A percentile compares a stretch with the other conserved stretches of the same genome.
phyloP scores from a whole-genome alignment of 2,888 invertebrate species.

The Lithodes maja region DNA sequence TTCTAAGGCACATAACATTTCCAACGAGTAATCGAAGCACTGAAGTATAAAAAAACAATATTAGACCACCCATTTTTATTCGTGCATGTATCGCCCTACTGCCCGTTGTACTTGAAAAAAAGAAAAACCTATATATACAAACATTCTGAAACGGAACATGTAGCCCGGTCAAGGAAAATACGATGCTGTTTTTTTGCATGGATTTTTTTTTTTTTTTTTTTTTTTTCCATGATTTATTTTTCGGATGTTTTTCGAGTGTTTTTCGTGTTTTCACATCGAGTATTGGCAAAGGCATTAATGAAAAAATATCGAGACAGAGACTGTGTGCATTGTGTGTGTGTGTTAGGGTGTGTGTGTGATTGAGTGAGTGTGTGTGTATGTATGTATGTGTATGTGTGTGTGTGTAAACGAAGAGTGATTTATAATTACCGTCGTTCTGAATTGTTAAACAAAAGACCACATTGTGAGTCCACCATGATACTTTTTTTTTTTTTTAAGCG shows the following conservation, averaged over 20 bases:
- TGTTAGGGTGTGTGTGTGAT: neutral
- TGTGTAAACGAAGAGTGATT: neutral
- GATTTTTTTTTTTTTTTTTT: neutral
- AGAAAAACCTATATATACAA: neutral
- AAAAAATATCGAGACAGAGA: slow-evolving; percentile 27
- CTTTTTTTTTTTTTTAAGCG: too few relatives aligned
- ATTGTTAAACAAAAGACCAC: too few relatives aligned
- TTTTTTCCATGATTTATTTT: neutral
- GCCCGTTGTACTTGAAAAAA: neutral
- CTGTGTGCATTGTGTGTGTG: neutral
- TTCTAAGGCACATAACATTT: too few relatives aligned
- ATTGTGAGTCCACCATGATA: too few relatives aligned
- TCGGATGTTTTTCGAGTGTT: neutral
- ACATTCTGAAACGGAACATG: neutral
- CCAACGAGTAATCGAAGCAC: neutral
- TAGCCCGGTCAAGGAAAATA: neutral
- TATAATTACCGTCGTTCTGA: too few relatives aligned
- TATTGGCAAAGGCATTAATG: slow-evolving; percentile 19
- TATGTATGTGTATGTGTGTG: neutral
- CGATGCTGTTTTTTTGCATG: neutral
- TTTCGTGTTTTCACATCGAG: neutral
- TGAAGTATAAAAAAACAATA: neutral
- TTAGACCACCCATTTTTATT: neutral
- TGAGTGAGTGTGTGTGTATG: neutral
- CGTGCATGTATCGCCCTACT: neutral